phyloP scores from a whole-genome alignment of 2,113 vertebrate genomes.

The Pluvianellus socialis region DNA sequence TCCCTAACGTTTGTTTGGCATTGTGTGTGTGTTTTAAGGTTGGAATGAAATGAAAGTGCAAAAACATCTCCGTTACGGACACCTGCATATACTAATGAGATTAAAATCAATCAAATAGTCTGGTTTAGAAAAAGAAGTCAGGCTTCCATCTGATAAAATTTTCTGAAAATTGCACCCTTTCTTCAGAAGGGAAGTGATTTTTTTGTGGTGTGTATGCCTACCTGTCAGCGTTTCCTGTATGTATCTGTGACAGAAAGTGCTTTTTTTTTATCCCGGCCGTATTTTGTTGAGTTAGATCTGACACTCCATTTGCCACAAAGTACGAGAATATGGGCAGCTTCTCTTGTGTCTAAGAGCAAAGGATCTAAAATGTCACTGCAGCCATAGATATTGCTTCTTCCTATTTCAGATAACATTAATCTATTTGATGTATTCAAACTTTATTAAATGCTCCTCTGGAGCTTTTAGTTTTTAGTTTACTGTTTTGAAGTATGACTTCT shows the following conservation, averaged over 20 bases:
- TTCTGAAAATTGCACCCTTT: background rate
- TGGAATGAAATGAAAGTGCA: background rate
- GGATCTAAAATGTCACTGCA: background rate
- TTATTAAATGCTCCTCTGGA: background rate
- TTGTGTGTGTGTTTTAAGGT: background rate
- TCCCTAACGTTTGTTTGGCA: background rate
- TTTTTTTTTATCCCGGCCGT: accelerated
- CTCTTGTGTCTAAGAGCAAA: background rate
- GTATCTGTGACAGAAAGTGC: background rate
- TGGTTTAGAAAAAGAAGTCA: background rate
- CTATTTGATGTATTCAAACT: background rate
- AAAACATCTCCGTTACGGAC: background rate
- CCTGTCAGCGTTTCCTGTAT: background rate
- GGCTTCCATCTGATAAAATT: background rate
- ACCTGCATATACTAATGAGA: background rate
- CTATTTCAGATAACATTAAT: background rate
- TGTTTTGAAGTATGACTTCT: background rate
- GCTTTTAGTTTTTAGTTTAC: background rate
- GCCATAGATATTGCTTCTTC: background rate
- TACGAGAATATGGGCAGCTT: background rate
- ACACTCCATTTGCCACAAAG: background rate
- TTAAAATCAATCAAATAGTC: background rate
- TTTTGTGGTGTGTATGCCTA: background rate
- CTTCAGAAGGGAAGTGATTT: background rate
- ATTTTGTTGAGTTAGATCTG: background rate